Conservation (phyloP, 2,888 invertebrate species). For the Amblyteles armatorius region DNA sequence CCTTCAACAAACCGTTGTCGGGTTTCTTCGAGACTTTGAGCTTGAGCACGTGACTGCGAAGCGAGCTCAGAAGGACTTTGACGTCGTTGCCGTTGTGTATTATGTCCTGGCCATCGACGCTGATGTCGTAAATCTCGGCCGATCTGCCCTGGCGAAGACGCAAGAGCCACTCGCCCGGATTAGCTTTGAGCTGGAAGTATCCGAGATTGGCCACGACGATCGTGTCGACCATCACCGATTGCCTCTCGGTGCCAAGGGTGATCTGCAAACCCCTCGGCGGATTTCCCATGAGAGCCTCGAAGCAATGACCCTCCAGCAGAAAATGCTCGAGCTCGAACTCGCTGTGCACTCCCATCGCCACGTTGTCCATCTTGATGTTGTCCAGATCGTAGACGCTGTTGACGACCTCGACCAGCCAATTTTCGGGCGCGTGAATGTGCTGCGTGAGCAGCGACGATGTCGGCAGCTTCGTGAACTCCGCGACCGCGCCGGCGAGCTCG, state of each 20-base stretch:
- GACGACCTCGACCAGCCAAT: slow-evolving; percentile 98
- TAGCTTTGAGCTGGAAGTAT: slow-evolving; percentile 99
- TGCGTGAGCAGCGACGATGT: slow-evolving; percentile 96
- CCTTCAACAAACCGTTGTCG: slow-evolving; percentile 84
- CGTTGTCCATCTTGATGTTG: slow-evolving; percentile 97
- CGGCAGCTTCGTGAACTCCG: slow-evolving; percentile 95
- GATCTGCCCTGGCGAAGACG: slow-evolving; percentile 96
- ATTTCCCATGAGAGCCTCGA: slow-evolving; percentile 95
- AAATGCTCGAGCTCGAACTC: slow-evolving; percentile 98
- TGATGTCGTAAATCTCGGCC: slow-evolving; percentile 96
- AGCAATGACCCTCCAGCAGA: slow-evolving; percentile 98
- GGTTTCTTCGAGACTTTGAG: slow-evolving; percentile 96
- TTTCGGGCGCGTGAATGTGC: slow-evolving; percentile 95
- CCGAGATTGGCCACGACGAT: slow-evolving; percentile 99
- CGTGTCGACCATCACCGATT: slow-evolving; percentile 94
- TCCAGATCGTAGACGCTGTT: slow-evolving; percentile 98
- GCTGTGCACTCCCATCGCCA: slow-evolving; percentile 96
- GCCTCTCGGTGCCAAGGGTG: slow-evolving; percentile 93
- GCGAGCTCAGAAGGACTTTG: slow-evolving; percentile 92
- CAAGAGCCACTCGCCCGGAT: slow-evolving; percentile 98
- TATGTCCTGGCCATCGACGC: slow-evolving; percentile 86
- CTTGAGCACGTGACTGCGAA: slow-evolving; percentile 96
- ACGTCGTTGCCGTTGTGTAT: slow-evolving; percentile 85
- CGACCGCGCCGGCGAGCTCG: slow-evolving; percentile 90
- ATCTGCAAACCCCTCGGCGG: slow-evolving; percentile 99